Evolutionary conservation across 2,113 vertebrate species (phyloP).

Genomic region (Halcyon malimbica): DNA sequence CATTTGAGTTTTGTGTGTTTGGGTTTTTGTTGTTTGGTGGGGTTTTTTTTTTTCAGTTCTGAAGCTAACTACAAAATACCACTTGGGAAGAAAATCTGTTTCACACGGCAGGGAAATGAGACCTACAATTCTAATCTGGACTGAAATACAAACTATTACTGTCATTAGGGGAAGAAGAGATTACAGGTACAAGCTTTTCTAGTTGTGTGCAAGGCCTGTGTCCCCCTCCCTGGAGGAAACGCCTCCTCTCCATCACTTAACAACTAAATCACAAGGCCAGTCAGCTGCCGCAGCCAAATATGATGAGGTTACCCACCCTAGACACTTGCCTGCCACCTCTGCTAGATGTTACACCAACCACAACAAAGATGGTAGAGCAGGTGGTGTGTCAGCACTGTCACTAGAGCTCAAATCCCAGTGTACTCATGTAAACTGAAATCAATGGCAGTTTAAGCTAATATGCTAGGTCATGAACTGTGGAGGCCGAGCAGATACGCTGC

Average conservation of each 20-base stretch:
- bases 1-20: background rate
- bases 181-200: background rate
- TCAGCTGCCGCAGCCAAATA: background rate
- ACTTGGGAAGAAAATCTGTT: background rate
- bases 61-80: background rate
- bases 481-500: background rate
- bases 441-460: background rate
- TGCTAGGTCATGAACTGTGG: background rate
- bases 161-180: background rate
- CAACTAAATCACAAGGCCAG: background rate
- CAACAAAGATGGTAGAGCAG: background rate
- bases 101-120: conserved; percentile 10
- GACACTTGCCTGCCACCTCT: background rate
- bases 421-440: background rate
- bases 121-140: background rate
- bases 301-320: background rate
- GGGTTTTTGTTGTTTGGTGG: background rate
- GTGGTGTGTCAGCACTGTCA: background rate
- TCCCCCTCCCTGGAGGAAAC: background rate
- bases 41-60: background rate
- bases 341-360: background rate
- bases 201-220: background rate
- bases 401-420: background rate
- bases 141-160: background rate
- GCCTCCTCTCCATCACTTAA: background rate